phyloP scores from a whole-genome alignment of 2,888 invertebrate genomes.

The Dicranocentrus wangi region DNA sequence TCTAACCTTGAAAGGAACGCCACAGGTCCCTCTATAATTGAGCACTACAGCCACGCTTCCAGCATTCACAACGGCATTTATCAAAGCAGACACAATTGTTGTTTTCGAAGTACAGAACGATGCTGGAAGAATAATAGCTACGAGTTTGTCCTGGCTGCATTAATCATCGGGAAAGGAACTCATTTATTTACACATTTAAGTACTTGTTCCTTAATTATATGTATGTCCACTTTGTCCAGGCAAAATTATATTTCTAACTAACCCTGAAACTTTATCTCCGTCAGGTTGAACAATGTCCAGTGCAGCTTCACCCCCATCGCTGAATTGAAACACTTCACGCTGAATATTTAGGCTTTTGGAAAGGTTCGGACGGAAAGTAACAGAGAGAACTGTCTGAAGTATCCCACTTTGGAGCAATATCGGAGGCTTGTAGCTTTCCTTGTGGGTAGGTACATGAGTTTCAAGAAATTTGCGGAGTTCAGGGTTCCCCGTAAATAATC shows the following conservation, averaged over 20 bases:
- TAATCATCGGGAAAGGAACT: too few species aligned
- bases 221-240: too few species aligned
- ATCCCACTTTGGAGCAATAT: slow-evolving; percentile 61
- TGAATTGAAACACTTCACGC: slow-evolving; percentile 63
- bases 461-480: slow-evolving; percentile 42
- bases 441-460: slow-evolving; percentile 46
- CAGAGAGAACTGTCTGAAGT: slow-evolving; percentile 58
- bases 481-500: slow-evolving; percentile 29
- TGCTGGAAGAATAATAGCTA: slow-evolving; percentile 44
- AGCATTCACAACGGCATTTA: slow-evolving; percentile 11
- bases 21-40: slow-evolving; percentile 81
- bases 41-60: slow-evolving; percentile 43
- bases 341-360: slow-evolving; percentile 50
- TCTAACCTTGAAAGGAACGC: slow-evolving; percentile 80
- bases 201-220: too few species aligned
- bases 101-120: slow-evolving; percentile 49
- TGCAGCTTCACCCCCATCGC: slow-evolving; percentile 68
- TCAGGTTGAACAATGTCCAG: slow-evolving; percentile 62
- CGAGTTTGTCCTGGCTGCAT: slow-evolving; percentile 15
- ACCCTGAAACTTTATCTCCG: neutral
- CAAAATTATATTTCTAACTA: too few species aligned
- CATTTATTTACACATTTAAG: too few species aligned
- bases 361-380: slow-evolving; percentile 46
- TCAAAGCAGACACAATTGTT: slow-evolving; percentile 42
- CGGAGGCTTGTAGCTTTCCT: slow-evolving; percentile 59